phyloP scores from a whole-genome alignment of 1,140 invertebrate genomes.

The Choristoneura fumiferana region DNA sequence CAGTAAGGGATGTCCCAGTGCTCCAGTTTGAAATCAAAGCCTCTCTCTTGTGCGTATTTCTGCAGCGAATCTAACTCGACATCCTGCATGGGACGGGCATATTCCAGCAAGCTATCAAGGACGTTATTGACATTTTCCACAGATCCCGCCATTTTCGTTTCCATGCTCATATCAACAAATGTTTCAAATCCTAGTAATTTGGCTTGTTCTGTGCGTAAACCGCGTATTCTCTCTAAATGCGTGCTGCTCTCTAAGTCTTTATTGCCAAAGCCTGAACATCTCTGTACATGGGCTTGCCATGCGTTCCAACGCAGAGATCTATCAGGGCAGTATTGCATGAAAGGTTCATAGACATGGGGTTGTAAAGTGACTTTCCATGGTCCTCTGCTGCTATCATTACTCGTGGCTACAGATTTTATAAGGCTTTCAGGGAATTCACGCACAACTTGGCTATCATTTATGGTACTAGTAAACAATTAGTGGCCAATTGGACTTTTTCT shows the following conservation, averaged over 20 bases:
- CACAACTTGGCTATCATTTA: slow-evolving; percentile 83
- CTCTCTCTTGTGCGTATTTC: slow-evolving; percentile 86
- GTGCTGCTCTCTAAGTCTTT: slow-evolving; percentile 85
- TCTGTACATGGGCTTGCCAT: slow-evolving; percentile 87
- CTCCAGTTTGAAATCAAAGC: slow-evolving; percentile 84
- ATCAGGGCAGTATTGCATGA: slow-evolving; percentile 91
- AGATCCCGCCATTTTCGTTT: slow-evolving; percentile 95
- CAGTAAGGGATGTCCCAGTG: slow-evolving; percentile 94
- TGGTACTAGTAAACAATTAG: slow-evolving; percentile 82
- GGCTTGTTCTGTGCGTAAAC: slow-evolving; percentile 84
- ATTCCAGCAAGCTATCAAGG: slow-evolving; percentile 84
- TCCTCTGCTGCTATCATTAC: slow-evolving; percentile 82
- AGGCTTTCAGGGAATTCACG: slow-evolving; percentile 87
- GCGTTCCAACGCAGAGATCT: slow-evolving; percentile 87
- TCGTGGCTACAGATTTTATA: slow-evolving; percentile 82
- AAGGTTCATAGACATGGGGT: slow-evolving; percentile 84
- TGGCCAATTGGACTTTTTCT: slow-evolving; percentile 81
- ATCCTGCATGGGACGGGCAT: slow-evolving; percentile 85
- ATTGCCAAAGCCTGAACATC: slow-evolving; percentile 84
- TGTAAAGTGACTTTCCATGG: slow-evolving; percentile 90
- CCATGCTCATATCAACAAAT: slow-evolving; percentile 93
- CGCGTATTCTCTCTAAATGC: slow-evolving; percentile 88
- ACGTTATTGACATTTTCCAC: slow-evolving; percentile 88
- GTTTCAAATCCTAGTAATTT: slow-evolving; percentile 87
- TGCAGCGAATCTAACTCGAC: slow-evolving; percentile 86